Evolutionary conservation across 2,888 invertebrate species (phyloP).

Genomic region (Iphiclides podalirius): DNA sequence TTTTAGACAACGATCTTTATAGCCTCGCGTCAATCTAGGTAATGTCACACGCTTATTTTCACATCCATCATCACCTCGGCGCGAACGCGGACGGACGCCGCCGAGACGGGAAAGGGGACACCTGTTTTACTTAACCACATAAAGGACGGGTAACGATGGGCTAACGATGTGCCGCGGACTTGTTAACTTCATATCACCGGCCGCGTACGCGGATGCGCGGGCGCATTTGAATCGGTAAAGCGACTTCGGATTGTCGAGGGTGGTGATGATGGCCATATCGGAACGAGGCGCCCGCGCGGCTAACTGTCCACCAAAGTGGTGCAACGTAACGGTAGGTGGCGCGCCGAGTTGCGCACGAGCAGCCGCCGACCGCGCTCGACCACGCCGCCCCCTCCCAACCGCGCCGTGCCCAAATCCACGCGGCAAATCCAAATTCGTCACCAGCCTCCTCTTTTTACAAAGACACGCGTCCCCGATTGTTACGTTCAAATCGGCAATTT

Average conservation of each 20-base stretch:
- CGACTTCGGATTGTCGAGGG: slow-evolving; percentile 11
- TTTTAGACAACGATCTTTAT: slow-evolving; percentile 52
- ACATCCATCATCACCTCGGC: slow-evolving; percentile 57
- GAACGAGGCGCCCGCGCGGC: no score
- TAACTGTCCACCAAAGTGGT: slow-evolving; percentile 61
- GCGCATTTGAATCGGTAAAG: no score
- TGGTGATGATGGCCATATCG: slow-evolving; percentile 25
- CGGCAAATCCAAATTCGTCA: slow-evolving; percentile 53
- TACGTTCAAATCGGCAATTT: slow-evolving; percentile 33
- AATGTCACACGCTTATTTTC: slow-evolving; percentile 53
- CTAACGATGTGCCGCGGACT: slow-evolving; percentile 53
- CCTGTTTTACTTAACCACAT: slow-evolving; percentile 49
- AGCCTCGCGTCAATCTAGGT: slow-evolving; percentile 48
- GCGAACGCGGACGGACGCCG: no score
- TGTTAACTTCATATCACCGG: slow-evolving; percentile 35
- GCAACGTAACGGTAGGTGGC: slow-evolving; percentile 62
- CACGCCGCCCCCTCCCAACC: slow-evolving; percentile 30
- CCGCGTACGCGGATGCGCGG: no score
- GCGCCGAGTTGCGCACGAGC: slow-evolving; percentile 57
- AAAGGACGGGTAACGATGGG: slow-evolving; percentile 41
- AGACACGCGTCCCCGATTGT: slow-evolving; percentile 35
- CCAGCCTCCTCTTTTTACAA: slow-evolving; percentile 39
- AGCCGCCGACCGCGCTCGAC: slow-evolving; percentile 27
- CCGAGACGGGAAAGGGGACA: slow-evolving; percentile 47
- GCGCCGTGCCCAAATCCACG: slow-evolving; percentile 44